Evolutionary conservation across 1,140 invertebrate species (phyloP).

Genomic region (Drosophila pallidifrons): DNA sequence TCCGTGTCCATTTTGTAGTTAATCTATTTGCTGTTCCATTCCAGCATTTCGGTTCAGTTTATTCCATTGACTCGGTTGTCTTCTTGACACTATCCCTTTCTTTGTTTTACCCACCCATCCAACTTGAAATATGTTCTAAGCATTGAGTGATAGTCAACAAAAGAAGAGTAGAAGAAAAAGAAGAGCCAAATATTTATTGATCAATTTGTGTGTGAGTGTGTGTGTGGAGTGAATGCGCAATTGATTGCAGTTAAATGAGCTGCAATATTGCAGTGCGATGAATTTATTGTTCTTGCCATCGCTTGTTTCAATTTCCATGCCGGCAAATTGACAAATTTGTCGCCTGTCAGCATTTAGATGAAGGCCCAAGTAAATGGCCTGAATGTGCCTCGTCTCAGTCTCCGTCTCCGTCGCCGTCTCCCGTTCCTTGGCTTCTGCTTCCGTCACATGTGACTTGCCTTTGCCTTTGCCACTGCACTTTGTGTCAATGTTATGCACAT

Average conservation of each 20-base stretch:
- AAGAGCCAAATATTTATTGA: not conserved
- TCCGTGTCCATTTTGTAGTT: not conserved
- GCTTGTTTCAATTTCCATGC: not conserved
- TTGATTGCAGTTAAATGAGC: constrained; percentile 5
- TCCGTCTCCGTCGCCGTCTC: too few species aligned
- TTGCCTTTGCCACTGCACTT: constrained; percentile 58
- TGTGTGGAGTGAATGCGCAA: not conserved
- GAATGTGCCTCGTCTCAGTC: not conserved
- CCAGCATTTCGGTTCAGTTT: too few species aligned
- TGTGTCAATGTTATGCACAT: constrained; percentile 80
- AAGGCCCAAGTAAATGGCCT: constrained; percentile 28
- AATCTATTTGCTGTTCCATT: too few species aligned
- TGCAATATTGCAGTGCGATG: constrained; percentile 13
- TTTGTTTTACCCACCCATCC: too few species aligned
- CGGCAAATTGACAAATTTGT: constrained; percentile 49
- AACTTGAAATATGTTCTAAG: not conserved
- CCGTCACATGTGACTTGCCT: not conserved
- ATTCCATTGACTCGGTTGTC: too few species aligned
- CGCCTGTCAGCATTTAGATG: constrained; percentile 42
- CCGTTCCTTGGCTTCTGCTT: not conserved
- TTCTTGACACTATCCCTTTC: too few species aligned
- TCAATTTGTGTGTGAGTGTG: not conserved
- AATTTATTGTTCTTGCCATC: not conserved
- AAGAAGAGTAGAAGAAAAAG: not conserved
- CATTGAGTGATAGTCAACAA: not conserved